Conservation (phyloP, 2,888 invertebrate genomes). For the Sinelater perroti region DNA sequence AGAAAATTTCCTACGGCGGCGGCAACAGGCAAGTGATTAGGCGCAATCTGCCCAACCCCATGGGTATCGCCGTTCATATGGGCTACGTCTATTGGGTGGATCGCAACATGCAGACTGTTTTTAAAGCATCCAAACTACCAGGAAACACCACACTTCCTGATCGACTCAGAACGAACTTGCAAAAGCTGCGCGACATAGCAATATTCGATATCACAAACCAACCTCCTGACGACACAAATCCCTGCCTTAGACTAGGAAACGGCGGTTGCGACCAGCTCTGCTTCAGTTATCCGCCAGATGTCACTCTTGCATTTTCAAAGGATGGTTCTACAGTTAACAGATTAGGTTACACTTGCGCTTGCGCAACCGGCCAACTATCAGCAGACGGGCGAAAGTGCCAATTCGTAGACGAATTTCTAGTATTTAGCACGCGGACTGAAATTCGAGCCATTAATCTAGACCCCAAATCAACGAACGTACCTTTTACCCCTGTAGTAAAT, state of each 20-base stretch:
- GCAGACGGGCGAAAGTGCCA: conserved; percentile 76
- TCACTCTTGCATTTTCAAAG: conserved; percentile 49
- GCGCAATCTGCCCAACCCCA: conserved; percentile 89
- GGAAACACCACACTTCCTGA: conserved; percentile 76
- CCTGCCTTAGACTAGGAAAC: conserved; percentile 78
- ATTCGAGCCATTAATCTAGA: conserved; percentile 91
- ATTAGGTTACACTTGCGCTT: conserved; percentile 81
- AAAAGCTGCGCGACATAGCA: conserved; percentile 87
- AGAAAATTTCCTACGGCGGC: conserved; percentile 86
- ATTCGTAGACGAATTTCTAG: conserved; percentile 86
- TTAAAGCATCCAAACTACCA: conserved; percentile 80
- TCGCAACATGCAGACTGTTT: conserved; percentile 85
- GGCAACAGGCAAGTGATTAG: conserved; percentile 84
- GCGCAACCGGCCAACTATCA: conserved; percentile 84
- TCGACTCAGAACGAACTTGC: conserved; percentile 82
- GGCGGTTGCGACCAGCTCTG: conserved; percentile 95
- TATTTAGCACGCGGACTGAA: conserved; percentile 94
- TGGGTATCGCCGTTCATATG: conserved; percentile 89
- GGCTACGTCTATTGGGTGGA: conserved; percentile 95
- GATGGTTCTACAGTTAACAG: conserved; percentile 63
- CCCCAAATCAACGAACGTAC: conserved; percentile 80
- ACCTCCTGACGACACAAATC: conserved; percentile 82
- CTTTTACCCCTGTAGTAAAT: conserved; percentile 85
- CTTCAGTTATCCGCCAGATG: conserved; percentile 79
- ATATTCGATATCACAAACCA: conserved; percentile 91